Base-by-base conservation (phyloP, 35 echinoderm and acorn worm species). In the Heliocidaris erythrogramma region DNA sequence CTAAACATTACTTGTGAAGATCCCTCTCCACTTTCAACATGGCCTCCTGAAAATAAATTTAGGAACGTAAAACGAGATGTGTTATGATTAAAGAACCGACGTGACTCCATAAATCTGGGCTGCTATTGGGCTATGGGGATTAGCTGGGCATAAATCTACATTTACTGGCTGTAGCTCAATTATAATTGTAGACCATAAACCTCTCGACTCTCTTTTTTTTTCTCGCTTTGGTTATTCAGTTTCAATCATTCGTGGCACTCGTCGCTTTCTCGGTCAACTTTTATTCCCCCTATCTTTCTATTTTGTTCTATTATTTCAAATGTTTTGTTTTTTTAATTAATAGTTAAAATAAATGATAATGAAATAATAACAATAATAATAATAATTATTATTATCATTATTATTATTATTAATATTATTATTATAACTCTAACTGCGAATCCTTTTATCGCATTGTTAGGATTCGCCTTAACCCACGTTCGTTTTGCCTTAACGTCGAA, bases 21-120 rank as follows among this genome's bases (percentile, higher is more conserved):
- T 27, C 65, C 65, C 27, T 18, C 27, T 78, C 21, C 65, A 27
- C 17, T 78, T 24, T 0, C 4, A 78, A 78, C 18, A n/a, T n/a
- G 65, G 65, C 65, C 65, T 24, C 65, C 27, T n/a, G 27, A n/a
- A 78, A 78, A 78, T 78, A 78, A 78, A 78, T 78, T 78, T 78
- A 24, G 65, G 65, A 78, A 18, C 65, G 65, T 78, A 78, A 78
- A 78, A 78, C 27, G 65, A 78, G 65, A 78, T 78, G 65, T 78
- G 65, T 78, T 78, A 78, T 78, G 65, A 78, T 78, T 78, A 78
- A 78, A 78, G 65, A 78, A 78, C 18, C 65, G 65, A 78, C 65
- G 65, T 78, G 65, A 78, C 65, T 78, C 65, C 65, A 78, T 78
- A 18, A 78, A 78, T 78, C 65, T 78, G 65, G 5, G 65, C 8